Conservation (phyloP, 2,797 vertebrate species). For the Hipposideros larvatus region DNA sequence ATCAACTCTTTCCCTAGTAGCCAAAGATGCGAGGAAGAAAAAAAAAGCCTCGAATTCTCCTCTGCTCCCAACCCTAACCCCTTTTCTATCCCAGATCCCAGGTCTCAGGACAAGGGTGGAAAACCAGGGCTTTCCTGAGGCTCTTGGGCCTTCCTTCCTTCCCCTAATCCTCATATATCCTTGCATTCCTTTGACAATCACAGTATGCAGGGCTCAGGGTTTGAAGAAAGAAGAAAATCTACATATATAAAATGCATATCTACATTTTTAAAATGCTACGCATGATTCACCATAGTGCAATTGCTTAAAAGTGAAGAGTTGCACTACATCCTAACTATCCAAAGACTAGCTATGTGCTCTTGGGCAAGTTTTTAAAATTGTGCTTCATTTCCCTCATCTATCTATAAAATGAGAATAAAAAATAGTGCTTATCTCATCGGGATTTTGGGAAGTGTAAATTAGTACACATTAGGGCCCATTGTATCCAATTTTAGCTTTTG, state of each 20-base stretch:
- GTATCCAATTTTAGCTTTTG: not conserved
- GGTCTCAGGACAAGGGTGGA: not conserved
- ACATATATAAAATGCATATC: not conserved
- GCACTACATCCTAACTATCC: not conserved
- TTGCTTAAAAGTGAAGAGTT: not conserved
- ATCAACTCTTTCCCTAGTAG: not conserved
- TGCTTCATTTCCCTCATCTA: not conserved
- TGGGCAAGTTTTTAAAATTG: not conserved
- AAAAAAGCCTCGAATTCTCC: not conserved
- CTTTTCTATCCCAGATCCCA: not conserved
- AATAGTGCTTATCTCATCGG: not conserved
- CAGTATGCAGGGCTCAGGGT: too few relatives aligned
- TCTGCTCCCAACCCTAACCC: not conserved
- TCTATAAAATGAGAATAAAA: not conserved
- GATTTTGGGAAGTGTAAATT: not conserved
- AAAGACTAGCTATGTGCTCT: not conserved
- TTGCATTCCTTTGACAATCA: not conserved
- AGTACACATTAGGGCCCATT: not conserved
- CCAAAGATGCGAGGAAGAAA: not conserved
- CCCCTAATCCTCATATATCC: not conserved
- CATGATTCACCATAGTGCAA: not conserved
- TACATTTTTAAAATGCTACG: not conserved
- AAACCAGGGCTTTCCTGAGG: not conserved
- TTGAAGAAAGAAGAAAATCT: conserved; percentile 3
- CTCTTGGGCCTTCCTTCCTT: not conserved